phyloP scores from a whole-genome alignment of 2,113 vertebrate species.

The Anarhynchus alexandrinus region DNA sequence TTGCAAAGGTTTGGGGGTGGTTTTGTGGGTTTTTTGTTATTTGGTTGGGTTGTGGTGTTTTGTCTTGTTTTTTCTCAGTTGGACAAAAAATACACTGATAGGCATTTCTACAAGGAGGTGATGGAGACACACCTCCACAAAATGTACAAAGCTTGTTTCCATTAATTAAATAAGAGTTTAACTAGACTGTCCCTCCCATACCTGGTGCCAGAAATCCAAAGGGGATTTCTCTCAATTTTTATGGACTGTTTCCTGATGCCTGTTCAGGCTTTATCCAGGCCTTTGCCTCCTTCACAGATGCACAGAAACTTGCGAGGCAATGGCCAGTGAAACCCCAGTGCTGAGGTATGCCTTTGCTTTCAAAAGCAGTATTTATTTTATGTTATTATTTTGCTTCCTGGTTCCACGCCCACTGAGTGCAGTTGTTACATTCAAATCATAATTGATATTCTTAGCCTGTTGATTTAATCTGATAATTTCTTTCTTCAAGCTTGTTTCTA shows the following conservation, averaged over 20 bases:
- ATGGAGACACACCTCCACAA: background rate
- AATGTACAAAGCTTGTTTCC: background rate
- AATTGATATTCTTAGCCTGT: background rate
- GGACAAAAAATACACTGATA: background rate
- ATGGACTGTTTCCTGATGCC: background rate
- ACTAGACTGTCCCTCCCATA: background rate
- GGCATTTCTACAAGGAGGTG: background rate
- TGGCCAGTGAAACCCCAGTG: background rate
- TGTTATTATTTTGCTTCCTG: background rate
- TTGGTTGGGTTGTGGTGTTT: background rate
- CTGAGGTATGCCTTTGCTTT: background rate
- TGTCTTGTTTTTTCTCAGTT: accelerated
- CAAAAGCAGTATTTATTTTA: background rate
- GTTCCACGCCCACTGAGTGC: background rate
- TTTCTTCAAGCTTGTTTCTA: background rate
- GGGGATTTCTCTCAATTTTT: background rate
- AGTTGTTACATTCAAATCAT: background rate
- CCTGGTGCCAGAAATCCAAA: background rate
- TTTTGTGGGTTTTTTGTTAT: background rate
- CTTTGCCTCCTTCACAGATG: background rate
- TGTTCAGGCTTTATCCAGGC: background rate
- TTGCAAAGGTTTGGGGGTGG: background rate
- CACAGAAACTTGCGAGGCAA: background rate
- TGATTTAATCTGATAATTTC: background rate
- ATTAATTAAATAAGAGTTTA: background rate